Conservation (phyloP, 2,888 invertebrate species). For the Acleris sparsana region DNA sequence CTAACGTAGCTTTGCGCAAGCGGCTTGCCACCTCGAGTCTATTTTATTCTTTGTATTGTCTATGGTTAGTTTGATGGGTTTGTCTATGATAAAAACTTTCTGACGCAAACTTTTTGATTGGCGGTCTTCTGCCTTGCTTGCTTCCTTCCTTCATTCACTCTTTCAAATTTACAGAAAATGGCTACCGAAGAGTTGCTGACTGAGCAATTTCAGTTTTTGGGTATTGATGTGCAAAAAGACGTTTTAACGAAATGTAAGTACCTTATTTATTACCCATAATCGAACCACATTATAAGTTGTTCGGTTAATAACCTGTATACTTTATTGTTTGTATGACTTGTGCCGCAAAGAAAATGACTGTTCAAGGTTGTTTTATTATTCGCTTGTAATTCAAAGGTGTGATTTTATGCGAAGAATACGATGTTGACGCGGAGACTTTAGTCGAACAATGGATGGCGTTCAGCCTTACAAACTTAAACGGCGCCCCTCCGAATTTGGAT, state of each 20-base stretch:
- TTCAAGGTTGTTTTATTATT: conserved; percentile 77
- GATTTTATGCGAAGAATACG: conserved; percentile 86
- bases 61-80: conserved; percentile 31
- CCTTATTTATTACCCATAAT: conserved; percentile 22
- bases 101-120: conserved; percentile 56
- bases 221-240: conserved; percentile 80
- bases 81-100: conserved; percentile 48
- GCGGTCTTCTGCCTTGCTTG: conserved; percentile 55
- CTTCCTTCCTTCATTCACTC: conserved; percentile 54
- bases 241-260: conserved; percentile 84
- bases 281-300: conserved; percentile 9
- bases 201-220: conserved; percentile 86
- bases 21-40: too few relatives aligned
- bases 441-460: conserved; percentile 92
- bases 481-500: conserved; percentile 84
- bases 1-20: too few relatives aligned
- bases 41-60: conserved; percentile 11
- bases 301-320: conserved; percentile 27
- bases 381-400: conserved; percentile 78
- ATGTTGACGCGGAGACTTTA: conserved; percentile 86
- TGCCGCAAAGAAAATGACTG: conserved; percentile 60
- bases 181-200: conserved; percentile 82
- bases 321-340: conserved; percentile 48
- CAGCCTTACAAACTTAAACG: conserved; percentile 85
- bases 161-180: conserved; percentile 74